Evolutionary conservation across 2,113 vertebrate species (phyloP).

Genomic region (Salvelinus alpinus): DNA sequence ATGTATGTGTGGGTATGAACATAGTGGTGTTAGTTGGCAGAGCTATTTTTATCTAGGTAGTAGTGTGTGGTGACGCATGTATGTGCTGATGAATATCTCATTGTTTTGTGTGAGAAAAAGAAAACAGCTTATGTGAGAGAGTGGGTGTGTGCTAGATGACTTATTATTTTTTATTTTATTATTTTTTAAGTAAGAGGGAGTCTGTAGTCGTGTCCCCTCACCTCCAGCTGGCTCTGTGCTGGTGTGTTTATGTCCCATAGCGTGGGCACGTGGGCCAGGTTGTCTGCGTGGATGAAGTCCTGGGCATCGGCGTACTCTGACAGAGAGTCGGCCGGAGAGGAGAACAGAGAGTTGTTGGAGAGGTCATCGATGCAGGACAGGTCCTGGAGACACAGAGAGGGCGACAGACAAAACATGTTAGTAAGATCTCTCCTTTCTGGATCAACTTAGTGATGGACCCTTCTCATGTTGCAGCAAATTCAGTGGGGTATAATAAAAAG

Average conservation of each 20-base stretch:
- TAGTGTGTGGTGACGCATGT: neutral
- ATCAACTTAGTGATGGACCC: neutral
- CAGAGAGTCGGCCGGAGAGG: slow-evolving; percentile 88
- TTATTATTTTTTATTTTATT: too few species aligned
- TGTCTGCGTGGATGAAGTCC: slow-evolving; percentile 78
- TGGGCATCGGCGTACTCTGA: slow-evolving; percentile 84
- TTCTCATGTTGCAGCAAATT: neutral
- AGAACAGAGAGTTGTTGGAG: slow-evolving; percentile 88
- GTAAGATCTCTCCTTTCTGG: neutral
- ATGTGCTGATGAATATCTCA: neutral
- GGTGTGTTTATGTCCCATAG: slow-evolving; percentile 86
- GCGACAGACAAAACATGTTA: neutral
- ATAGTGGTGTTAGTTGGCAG: slow-evolving; percentile 3
- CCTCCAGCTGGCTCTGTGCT: slow-evolving; percentile 80
- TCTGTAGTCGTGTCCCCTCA: slow-evolving; percentile 45
- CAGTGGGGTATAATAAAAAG: too few species aligned
- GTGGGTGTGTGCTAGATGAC: neutral
- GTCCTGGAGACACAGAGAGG: slow-evolving; percentile 73
- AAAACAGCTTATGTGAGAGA: too few species aligned
- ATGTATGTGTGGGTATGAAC: neutral
- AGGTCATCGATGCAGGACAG: slow-evolving; percentile 87
- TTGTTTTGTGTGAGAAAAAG: neutral
- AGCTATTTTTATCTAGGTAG: neutral
- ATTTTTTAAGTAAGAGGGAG: too few species aligned
- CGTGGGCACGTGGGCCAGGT: slow-evolving; percentile 83